Evolutionary conservation across 1,140 invertebrate genomes (phyloP), one percentile per base, ranked within the genome.

Genomic region (Cydia splendana): DNA sequence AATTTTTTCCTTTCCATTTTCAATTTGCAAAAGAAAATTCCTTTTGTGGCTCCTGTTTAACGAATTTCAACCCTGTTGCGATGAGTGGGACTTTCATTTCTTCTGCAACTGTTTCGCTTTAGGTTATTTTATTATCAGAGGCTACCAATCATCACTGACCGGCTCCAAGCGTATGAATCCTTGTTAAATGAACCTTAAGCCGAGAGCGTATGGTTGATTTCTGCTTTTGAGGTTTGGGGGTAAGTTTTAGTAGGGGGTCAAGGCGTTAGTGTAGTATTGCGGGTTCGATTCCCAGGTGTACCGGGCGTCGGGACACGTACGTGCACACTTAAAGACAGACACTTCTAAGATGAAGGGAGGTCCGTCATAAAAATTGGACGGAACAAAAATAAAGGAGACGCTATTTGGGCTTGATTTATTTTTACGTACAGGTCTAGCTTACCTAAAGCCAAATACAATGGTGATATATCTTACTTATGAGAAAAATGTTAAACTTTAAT

Each of bases 211-310:
- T 38, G 81, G 82, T 84, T 69, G 48, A 74, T 57, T 84, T 85
- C 85, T 2, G 71, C n/a, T 18, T 84, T 78, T 71, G 6, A 18
- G 53, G 79, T 78, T 65, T 13, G 38, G 48, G 77, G 76, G 30
- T 42, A 62, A 75, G 79, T 69, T 82, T 81, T 51, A 65, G 48
- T 80, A 82, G 82, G 83, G 89, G 90, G 89, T 91, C 88, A 91
- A 87, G 81, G 85, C 85, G 88, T 90, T 87, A 90, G 89, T 84
- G 79, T 76, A 82, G 85, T 89, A 87, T 90, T 89, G 91, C 81
- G 88, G 88, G 87, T 93, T 91, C 84, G 89, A 93, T 92, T 92
- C 90, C 90, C 91, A 92, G 91, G 91, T 93, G 91, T 88, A 83
- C 83, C 78, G 83, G 84, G 85, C 84, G 88, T 86, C 78, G 83